Base-by-base conservation (phyloP, 2,797 vertebrate species). In the Karalla daura region DNA sequence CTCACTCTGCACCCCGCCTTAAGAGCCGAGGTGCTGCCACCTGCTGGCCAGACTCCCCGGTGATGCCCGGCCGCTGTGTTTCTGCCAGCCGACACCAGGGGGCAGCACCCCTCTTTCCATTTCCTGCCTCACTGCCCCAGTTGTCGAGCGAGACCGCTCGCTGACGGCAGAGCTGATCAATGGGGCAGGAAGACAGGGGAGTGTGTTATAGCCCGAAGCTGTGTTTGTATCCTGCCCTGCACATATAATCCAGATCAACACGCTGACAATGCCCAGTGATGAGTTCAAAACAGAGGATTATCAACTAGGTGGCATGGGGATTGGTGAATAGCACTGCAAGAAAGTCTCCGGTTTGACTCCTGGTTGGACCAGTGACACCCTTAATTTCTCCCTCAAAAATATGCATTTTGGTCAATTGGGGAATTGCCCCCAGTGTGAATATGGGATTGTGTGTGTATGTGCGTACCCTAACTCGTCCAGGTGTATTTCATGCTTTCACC, bases 51-150 rank as follows among this genome's bases (percentile, higher is more conserved):
- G 20, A 52, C 0, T 27, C 2, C 0, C 18, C 15, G 14, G 1
- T 33, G 43, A 40, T 20, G 24, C 3, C 10, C 5, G 2, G 0
- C 4, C 15, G 7, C 1, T 4, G 0, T 33, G 33, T 17, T 11
- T n/a, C 2, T 32, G 7, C 37, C 13, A 0, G 15, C 17, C 1
- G 60, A 49, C 90, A 84, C 56, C 36, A 91, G 90, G 63, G 50
- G 89, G 90, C 86, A 88, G 85, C 69, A 81, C 49, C 21, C 41
- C 28, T 53, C 80, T 74, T 63, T 28, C 7, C 7, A 53, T 75
- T 40, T 40, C 23, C 17, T 27, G 8, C 11, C 24, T 12, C 7
- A 3, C 51, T 58, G 56, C 3, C 40, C 56, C 44, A 69, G 21
- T 49, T 33, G 28, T 5, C 14, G 3, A 60, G 24, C 4, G 25